A percentile compares a stretch with the other conserved stretches of the same genome.
These are phyloP conservation scores for Centroberyx gerrardi DNA, from an alignment of 2,797 vertebrate species.

Conservation along the genomic window DNA sequence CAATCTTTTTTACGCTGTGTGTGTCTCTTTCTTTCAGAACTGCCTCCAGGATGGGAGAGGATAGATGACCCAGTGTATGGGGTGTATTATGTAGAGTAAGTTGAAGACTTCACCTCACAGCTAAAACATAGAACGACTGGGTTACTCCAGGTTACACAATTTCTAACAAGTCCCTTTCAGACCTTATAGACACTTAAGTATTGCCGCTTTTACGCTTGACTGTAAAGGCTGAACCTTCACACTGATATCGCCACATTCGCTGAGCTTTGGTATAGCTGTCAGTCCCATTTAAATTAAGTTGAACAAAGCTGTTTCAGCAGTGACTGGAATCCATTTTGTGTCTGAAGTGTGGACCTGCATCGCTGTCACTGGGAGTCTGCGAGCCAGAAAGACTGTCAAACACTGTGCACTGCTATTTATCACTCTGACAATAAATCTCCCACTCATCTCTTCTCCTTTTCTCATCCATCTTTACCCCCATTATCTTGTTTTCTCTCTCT, in stretches of 20 bases:
- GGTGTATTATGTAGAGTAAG: conserved; percentile 99
- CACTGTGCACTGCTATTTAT: conserved; percentile 39
- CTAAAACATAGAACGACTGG: conserved; percentile 7
- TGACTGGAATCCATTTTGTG: conserved; percentile 11
- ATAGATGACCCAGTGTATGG: conserved; percentile 99
- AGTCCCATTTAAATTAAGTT: neutral
- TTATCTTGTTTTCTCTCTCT: conserved; percentile 9
- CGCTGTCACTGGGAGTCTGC: neutral
- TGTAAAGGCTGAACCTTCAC: neutral
- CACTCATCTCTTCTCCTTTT: neutral
- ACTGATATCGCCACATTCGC: neutral
- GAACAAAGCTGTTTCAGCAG: neutral
- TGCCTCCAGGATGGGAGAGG: conserved; percentile 99
- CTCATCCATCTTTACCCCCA: conserved; percentile 23
- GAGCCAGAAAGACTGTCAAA: neutral
- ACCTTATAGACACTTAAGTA: neutral
- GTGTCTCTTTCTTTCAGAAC: conserved; percentile 88
- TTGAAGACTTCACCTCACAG: conserved; percentile 49
- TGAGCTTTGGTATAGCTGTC: neutral
- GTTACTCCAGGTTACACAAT: conserved; percentile 9
- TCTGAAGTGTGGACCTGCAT: neutral
- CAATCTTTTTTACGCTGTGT: conserved; percentile 8
- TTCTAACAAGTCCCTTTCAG: conserved; percentile 1
- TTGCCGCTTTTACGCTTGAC: neutral
- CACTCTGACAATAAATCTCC: conserved; percentile 32